Evolutionary conservation across 1,140 invertebrate genomes (phyloP).

Genomic region (Nomia melanderi): DNA sequence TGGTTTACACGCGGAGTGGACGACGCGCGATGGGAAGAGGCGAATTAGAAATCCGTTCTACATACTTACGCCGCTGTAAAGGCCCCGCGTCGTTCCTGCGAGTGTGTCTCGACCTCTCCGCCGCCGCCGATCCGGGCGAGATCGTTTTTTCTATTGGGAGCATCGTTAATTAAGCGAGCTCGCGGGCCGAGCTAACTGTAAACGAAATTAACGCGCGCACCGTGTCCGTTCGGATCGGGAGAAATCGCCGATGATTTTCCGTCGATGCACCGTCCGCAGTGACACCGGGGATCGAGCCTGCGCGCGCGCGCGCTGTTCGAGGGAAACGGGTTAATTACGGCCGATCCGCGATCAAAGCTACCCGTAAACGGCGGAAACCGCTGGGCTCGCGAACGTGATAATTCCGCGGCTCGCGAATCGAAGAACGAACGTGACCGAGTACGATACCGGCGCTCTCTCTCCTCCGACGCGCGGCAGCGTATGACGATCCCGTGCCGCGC

Average conservation of each 20-base stretch:
- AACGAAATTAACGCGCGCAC: not conserved
- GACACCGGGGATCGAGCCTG: conserved; percentile 1
- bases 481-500: not conserved
- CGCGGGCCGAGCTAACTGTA: not conserved
- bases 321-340: conserved; percentile 14
- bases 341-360: not conserved
- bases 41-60: conserved; percentile 62
- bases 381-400: not conserved
- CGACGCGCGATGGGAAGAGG: conserved; percentile 50
- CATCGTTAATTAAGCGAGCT: too few relatives aligned
- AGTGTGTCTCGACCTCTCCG: conserved; percentile 23
- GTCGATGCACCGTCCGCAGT: not conserved
- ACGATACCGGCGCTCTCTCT: too few relatives aligned
- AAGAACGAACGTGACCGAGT: not conserved
- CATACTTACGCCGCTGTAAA: conserved; percentile 58
- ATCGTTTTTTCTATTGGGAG: not conserved
- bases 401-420: not conserved
- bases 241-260: not conserved
- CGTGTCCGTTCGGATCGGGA: too few relatives aligned
- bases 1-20: conserved; percentile 58
- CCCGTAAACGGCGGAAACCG: not conserved
- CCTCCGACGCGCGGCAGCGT: too few relatives aligned
- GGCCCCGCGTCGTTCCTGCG: not conserved
- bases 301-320: not conserved
- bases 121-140: conserved; percentile 10